Evolutionary conservation across 1,140 invertebrate genomes (phyloP).

Genomic region (Pseudoatta argentina): DNA sequence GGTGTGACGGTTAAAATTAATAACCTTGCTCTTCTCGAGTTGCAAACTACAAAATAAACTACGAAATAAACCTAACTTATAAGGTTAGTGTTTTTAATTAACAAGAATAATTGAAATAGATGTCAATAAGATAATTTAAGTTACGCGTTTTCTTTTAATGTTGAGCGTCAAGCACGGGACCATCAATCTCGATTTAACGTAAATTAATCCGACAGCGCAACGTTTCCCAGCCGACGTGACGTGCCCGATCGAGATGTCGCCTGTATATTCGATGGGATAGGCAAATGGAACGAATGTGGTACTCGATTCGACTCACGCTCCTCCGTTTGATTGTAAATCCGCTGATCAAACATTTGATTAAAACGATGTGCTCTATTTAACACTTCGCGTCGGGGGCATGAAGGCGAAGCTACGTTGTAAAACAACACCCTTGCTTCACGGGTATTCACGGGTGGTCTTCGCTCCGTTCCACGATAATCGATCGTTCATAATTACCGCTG

Average conservation of each 20-base stretch:
- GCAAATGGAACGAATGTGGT: slow-evolving; percentile 29
- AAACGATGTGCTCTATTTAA: slow-evolving; percentile 41
- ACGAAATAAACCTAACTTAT: not conserved
- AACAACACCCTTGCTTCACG: not conserved
- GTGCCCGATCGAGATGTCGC: slow-evolving; percentile 41
- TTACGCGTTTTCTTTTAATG: not conserved
- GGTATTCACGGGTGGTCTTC: not conserved
- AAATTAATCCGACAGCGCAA: slow-evolving; percentile 25
- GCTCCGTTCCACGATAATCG: slow-evolving; percentile 15
- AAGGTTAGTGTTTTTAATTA: not conserved
- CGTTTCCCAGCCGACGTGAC: not conserved
- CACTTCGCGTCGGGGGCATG: not conserved
- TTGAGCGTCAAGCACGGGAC: not conserved
- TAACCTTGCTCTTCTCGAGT: not conserved
- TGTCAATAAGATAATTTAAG: not conserved
- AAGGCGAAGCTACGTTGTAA: slow-evolving; percentile 8
- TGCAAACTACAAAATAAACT: not conserved
- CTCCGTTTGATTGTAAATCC: slow-evolving; percentile 52
- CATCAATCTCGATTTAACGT: slow-evolving; percentile 37
- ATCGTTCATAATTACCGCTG: slow-evolving; percentile 36
- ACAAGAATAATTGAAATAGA: not conserved
- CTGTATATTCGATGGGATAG: slow-evolving; percentile 4
- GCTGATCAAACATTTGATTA: slow-evolving; percentile 58
- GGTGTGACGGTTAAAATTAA: not conserved
- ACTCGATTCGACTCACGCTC: slow-evolving; percentile 46